phyloP scores from a whole-genome alignment of 2,888 invertebrate genomes.

The Coremacera marginata region DNA sequence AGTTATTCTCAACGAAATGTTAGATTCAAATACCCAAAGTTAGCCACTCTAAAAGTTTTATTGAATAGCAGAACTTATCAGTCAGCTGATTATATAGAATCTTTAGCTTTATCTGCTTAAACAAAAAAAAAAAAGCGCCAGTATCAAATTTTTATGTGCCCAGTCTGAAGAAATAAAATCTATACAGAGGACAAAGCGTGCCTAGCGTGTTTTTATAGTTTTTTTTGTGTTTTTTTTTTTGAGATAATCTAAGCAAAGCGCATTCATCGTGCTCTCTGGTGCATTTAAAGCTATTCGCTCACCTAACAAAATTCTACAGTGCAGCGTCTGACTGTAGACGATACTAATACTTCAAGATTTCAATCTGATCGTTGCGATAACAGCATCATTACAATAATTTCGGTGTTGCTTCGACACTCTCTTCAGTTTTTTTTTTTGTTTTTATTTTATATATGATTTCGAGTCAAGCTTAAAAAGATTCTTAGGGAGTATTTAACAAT shows the following conservation, averaged over 20 bases:
- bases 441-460: background rate
- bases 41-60: background rate
- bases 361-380: constrained; percentile 28
- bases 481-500: background rate
- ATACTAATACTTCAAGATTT: constrained; percentile 19
- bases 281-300: constrained; percentile 4
- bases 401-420: constrained; percentile 13
- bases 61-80: background rate
- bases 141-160: background rate
- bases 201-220: background rate
- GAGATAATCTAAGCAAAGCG: background rate
- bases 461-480: background rate
- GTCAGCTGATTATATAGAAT: constrained; percentile 4
- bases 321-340: background rate
- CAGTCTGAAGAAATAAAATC: background rate
- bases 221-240: background rate
- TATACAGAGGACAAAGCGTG: no score
- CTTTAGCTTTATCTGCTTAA: background rate
- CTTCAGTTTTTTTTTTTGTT: background rate
- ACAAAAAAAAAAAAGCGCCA: background rate
- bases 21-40: constrained; percentile 17
- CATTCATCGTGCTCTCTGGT: background rate
- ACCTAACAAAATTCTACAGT: background rate
- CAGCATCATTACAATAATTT: constrained; percentile 32
- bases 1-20: background rate